These are phyloP conservation scores for Anolis sagrei DNA, from an alignment of 2,113 vertebrate genomes.

Conservation along the genomic window DNA sequence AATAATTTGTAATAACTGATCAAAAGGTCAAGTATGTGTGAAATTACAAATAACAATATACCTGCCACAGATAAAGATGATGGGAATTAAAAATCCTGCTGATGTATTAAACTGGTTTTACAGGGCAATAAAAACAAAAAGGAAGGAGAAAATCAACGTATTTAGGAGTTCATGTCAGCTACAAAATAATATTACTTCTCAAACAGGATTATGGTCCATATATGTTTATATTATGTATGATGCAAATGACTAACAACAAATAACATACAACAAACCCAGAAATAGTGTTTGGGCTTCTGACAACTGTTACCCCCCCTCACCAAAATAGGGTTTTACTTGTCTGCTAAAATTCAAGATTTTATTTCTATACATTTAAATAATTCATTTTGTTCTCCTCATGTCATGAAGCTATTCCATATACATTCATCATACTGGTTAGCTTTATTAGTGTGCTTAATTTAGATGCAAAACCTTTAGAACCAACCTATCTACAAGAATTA, in stretches of 20 bases:
- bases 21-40: neutral
- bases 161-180: neutral
- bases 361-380: too few species aligned
- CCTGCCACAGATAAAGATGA: neutral
- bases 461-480: too few species aligned
- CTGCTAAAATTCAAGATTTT: too few species aligned
- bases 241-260: neutral
- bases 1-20: neutral
- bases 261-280: neutral
- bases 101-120: neutral
- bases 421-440: too few species aligned
- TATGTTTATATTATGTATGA: neutral
- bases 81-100: neutral
- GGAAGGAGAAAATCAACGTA: neutral
- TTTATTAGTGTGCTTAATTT: too few species aligned
- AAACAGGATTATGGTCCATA: neutral
- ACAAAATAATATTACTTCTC: neutral
- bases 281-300: neutral
- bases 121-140: neutral
- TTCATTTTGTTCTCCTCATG: too few species aligned
- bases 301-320: neutral
- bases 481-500: too few species aligned
- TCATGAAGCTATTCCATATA: too few species aligned
- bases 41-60: neutral
- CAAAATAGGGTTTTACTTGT: too few species aligned